Evolutionary conservation across 1,140 invertebrate species (phyloP).

Genomic region (Pseudomyrmex sp.): DNA sequence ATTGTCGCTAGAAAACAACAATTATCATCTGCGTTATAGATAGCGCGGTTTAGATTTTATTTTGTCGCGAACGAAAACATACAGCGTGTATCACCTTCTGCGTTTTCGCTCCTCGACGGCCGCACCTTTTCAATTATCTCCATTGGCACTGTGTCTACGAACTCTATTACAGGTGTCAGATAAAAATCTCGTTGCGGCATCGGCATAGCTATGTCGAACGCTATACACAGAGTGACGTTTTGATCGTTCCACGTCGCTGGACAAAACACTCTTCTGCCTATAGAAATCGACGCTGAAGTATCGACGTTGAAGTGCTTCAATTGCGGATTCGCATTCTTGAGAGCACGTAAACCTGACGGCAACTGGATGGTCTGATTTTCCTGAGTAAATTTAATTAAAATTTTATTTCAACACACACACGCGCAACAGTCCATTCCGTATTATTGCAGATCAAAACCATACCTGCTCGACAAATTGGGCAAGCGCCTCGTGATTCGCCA

Average conservation of each 20-base stretch:
- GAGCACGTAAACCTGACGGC: constrained; percentile 87
- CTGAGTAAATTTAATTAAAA: constrained; percentile 79
- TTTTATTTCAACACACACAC: no score
- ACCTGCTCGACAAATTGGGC: constrained; percentile 94
- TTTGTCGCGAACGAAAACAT: no score
- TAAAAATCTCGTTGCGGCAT: constrained; percentile 85
- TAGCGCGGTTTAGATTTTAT: not conserved
- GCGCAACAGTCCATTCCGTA: no score
- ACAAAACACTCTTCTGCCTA: constrained; percentile 90
- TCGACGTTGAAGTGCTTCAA: constrained; percentile 89
- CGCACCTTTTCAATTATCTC: constrained; percentile 86
- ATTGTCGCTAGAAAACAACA: constrained; percentile 88
- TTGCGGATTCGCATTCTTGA: constrained; percentile 90
- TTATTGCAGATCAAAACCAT: constrained; percentile 63
- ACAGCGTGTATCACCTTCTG: constrained; percentile 86
- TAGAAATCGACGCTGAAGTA: constrained; percentile 85
- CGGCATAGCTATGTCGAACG: constrained; percentile 86
- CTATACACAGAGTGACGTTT: constrained; percentile 90
- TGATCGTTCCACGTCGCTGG: constrained; percentile 89
- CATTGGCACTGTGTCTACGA: constrained; percentile 90
- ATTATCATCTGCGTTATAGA: not conserved
- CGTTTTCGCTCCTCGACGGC: constrained; percentile 85
- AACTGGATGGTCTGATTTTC: constrained; percentile 89
- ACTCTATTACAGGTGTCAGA: constrained; percentile 91
- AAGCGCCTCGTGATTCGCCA: constrained; percentile 95